phyloP scores from a whole-genome alignment of 2,888 invertebrate genomes.

The Hyposoter dolosus region DNA sequence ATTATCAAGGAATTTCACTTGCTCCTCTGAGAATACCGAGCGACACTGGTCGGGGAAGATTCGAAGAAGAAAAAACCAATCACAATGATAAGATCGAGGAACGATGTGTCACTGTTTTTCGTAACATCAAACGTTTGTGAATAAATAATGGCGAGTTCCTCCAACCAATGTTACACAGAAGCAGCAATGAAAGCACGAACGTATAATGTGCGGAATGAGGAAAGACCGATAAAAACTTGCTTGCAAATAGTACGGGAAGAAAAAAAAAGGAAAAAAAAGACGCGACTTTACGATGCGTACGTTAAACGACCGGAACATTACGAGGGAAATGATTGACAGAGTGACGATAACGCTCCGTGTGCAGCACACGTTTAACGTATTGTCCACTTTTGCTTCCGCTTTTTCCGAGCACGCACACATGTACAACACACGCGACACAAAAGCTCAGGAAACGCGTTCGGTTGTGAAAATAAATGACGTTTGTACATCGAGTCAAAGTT shows the following conservation, averaged over 20 bases:
- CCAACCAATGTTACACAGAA: background rate
- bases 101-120: background rate
- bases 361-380: constrained; percentile 39
- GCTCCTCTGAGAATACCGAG: background rate
- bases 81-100: background rate
- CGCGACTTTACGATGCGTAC: constrained; percentile 25
- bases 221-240: constrained; percentile 29
- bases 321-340: constrained; percentile 43
- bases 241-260: constrained; percentile 1
- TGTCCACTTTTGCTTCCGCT: constrained; percentile 34
- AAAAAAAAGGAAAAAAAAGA: background rate
- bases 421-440: constrained; percentile 1
- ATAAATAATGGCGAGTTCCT: background rate
- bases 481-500: background rate
- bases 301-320: constrained; percentile 40
- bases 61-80: background rate
- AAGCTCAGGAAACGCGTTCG: background rate
- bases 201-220: constrained; percentile 5
- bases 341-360: constrained; percentile 38
- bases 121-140: background rate
- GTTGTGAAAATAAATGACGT: constrained; percentile 3
- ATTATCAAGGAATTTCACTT: background rate
- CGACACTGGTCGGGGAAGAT: background rate
- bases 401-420: constrained; percentile 8
- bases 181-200: background rate